These are phyloP conservation scores for Barbus barbus DNA, from an alignment of 2,113 vertebrate species.

Conservation along the genomic window DNA sequence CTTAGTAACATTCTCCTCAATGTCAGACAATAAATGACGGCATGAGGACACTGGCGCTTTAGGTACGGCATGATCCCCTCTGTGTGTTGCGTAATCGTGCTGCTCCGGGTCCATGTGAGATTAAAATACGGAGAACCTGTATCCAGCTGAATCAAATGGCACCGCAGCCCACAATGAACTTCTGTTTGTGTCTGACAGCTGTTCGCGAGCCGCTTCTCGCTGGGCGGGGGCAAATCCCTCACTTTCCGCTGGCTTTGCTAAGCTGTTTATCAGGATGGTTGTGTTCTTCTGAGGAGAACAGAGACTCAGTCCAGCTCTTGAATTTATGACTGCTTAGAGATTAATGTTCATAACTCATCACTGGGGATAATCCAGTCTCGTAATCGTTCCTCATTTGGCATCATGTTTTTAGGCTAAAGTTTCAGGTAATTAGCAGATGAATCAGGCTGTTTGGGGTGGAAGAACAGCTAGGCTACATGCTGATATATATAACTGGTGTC, in stretches of 20 bases:
- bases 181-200: conserved; percentile 19
- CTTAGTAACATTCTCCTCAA: too few species aligned
- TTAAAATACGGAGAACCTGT: conserved; percentile 25
- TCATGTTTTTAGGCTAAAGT: too few species aligned
- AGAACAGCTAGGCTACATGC: neutral
- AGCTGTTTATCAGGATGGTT: conserved; percentile 41
- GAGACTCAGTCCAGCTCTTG: neutral
- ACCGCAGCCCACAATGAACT: conserved; percentile 22
- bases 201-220: conserved; percentile 1
- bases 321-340: conserved; percentile 1
- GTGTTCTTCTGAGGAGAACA: conserved; percentile 19
- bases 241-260: neutral
- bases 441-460: neutral
- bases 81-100: conserved; percentile 26
- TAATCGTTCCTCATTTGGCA: neutral
- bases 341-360: neutral
- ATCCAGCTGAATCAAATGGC: conserved; percentile 16
- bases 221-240: conserved; percentile 37
- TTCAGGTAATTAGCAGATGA: neutral
- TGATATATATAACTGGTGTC: too few species aligned
- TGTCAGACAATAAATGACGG: conserved; percentile 6
- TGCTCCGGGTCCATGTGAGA: conserved; percentile 42
- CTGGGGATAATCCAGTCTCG: neutral
- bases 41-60: neutral
- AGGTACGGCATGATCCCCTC: conserved; percentile 24